Base-by-base conservation (phyloP, 2,888 invertebrate genomes). In the Digitonthophagus gazella region DNA sequence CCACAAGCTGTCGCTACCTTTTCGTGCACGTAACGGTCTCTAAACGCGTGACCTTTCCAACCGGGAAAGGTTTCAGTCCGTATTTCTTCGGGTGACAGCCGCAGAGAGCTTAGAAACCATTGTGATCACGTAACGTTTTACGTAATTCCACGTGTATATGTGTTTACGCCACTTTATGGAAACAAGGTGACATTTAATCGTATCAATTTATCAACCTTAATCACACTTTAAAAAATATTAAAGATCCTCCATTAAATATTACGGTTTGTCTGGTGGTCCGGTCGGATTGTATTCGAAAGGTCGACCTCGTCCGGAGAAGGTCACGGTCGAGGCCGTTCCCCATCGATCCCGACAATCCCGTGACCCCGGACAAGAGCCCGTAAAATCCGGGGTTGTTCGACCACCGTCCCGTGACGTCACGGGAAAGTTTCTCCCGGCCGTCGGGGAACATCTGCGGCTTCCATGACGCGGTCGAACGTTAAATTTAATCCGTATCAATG, bases 301-400 rank as follows among this genome's bases (percentile, higher is more conserved):
- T n/a, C n/a, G n/a, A n/a, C n/a, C n/a, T n/a, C n/a, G n/a, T n/a
- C n/a, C n/a, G n/a, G 18, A 15, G 65, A 20, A 58, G 68, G 70
- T 71, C 72, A 74, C 70, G 74, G 73, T 74, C 74, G 72, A 74
- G 74, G 74, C 73, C 74, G 71, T 56, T 67, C 64, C 65, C 65
- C 66, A 74, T 74, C 73, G 74, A 74, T 74, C 65, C 63, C n/a
- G 28, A 16, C 71, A 73, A 72, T 72, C 73, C 74, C 72, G 74
- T 63, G 67, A 22, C 66, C 67, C 64, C 65, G 20, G n/a, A n/a
- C n/a, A n/a, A n/a, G n/a, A n/a, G 28, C 28, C 56, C 55, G 18
- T 61, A 19, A 57, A 19, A 61, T 61, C 14, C 18, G 18, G 20
- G 19, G 16, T 14, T 19, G 61, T 14, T 58, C 18, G 20, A n/a